A percentile compares a stretch with the other conserved stretches of the same genome.
phyloP scores from a whole-genome alignment of 2,113 vertebrate species.

The Carollia perspicillata region DNA sequence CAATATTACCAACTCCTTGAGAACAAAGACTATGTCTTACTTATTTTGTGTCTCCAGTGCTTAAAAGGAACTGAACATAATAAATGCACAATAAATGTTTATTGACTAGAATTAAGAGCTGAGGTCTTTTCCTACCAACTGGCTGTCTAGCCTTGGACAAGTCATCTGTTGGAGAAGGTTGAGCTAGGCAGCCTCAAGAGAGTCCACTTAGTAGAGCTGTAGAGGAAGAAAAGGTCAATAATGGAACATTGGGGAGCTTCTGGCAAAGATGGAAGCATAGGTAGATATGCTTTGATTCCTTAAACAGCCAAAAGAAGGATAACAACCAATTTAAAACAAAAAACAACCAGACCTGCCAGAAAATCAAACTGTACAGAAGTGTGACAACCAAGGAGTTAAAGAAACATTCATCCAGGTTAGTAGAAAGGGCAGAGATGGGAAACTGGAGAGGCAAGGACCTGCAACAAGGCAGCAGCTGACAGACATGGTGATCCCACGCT shows the following conservation, averaged over 20 bases:
- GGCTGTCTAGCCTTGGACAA: not conserved
- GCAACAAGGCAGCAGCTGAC: no score
- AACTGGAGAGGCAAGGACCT: no score
- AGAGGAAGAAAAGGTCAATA: not conserved
- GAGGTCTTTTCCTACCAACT: not conserved
- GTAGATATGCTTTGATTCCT: no score
- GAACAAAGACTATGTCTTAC: not conserved
- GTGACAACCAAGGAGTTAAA: no score
- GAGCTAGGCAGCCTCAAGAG: not conserved
- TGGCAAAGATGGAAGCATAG: no score
- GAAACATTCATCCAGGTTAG: no score
- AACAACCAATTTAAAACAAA: no score
- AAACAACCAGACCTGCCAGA: no score
- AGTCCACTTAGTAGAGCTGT: not conserved
- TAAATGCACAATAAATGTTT: not conserved
- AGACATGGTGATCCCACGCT: no score
- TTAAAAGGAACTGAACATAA: not conserved
- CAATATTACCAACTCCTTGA: not conserved
- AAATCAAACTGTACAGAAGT: no score
- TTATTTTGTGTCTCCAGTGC: not conserved
- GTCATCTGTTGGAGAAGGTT: not conserved
- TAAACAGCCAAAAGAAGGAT: no score
- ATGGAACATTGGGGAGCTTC: not conserved
- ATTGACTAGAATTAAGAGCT: not conserved
- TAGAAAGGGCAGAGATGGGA: no score